These are phyloP conservation scores for Cyanoderma ruficeps DNA, from an alignment of 2,113 vertebrate genomes.

Conservation along the genomic window DNA sequence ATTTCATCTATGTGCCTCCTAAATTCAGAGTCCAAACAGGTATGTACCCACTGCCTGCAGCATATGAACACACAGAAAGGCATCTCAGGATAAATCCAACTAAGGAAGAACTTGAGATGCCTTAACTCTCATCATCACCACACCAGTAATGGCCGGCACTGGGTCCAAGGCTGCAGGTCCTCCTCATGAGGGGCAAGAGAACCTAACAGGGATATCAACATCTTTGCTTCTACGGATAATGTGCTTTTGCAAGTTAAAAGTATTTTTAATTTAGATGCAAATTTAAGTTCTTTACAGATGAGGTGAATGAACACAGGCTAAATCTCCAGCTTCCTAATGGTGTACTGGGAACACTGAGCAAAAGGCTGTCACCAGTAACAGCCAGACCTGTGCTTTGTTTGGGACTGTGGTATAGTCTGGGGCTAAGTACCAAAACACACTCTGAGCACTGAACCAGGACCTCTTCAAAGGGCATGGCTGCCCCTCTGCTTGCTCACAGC, in stretches of 20 bases:
- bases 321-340: neutral
- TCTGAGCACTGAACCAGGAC: neutral
- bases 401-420: fast-evolving
- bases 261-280: neutral
- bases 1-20: neutral
- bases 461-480: neutral
- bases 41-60: neutral
- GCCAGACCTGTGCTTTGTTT: neutral
- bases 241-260: neutral
- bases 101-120: neutral
- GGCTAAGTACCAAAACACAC: fast-evolving
- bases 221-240: neutral
- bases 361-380: neutral
- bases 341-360: neutral
- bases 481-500: neutral
- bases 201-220: neutral
- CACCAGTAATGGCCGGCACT: fast-evolving
- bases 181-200: neutral
- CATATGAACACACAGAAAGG: fast-evolving
- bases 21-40: neutral
- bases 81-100: neutral
- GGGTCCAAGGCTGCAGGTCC: neutral
- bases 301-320: neutral
- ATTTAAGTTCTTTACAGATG: neutral
- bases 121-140: neutral